Conservation (phyloP, 2,797 vertebrate genomes). For the Sciurus vulgaris region DNA sequence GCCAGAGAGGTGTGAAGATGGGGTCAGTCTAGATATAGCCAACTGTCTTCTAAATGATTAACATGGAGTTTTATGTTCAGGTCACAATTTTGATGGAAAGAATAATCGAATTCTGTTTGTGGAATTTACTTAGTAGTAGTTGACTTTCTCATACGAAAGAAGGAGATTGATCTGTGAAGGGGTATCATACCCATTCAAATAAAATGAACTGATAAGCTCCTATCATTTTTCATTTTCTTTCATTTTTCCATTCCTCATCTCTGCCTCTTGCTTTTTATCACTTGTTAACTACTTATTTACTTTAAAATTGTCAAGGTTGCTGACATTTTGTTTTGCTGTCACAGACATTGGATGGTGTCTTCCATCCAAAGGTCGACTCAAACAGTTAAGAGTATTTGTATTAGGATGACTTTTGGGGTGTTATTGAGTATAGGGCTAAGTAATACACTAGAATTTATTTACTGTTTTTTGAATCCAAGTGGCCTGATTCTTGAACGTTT, state of each 20-base stretch:
- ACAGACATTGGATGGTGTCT: background rate
- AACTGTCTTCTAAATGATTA: slow-evolving; percentile 10
- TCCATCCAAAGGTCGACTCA: slow-evolving; percentile 27
- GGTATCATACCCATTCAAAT: background rate
- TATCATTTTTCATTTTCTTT: too few relatives aligned
- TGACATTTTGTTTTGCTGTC: slow-evolving; percentile 46
- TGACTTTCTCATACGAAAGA: slow-evolving; percentile 39
- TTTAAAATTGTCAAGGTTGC: slow-evolving; percentile 45
- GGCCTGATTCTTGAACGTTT: background rate
- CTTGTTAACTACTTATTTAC: background rate
- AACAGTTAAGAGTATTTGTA: background rate
- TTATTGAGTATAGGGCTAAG: background rate
- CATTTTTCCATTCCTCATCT: background rate
- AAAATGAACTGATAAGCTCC: slow-evolving; percentile 2
- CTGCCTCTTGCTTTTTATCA: background rate
- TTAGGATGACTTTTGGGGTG: slow-evolving; percentile 17
- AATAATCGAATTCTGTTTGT: slow-evolving; percentile 41
- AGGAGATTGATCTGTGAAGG: background rate
- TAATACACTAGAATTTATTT: background rate
- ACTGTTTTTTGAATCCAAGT: background rate
- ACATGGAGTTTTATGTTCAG: background rate
- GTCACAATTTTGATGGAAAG: slow-evolving; percentile 38
- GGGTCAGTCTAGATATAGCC: background rate
- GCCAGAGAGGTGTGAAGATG: background rate
- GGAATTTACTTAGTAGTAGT: background rate